These are phyloP conservation scores for Champsocephalus esox DNA, from an alignment of 2,797 vertebrate species.

Conservation along the genomic window DNA sequence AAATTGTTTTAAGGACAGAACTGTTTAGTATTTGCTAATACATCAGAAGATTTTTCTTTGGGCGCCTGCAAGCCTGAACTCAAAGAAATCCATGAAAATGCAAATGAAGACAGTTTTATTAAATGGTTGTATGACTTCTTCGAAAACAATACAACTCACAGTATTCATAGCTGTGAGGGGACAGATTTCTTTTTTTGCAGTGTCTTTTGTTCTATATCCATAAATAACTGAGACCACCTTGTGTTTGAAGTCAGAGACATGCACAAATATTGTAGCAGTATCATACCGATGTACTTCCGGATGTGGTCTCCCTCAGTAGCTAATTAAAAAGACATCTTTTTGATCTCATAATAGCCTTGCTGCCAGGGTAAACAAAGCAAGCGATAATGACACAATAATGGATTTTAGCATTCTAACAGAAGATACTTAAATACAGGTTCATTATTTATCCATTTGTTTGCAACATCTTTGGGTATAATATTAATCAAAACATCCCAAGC, in stretches of 20 bases:
- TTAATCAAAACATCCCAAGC: conserved; percentile 15
- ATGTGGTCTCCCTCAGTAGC: conserved; percentile 75
- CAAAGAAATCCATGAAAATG: conserved; percentile 6
- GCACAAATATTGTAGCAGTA: conserved; percentile 58
- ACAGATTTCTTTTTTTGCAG: conserved; percentile 53
- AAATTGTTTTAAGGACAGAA: conserved; percentile 21
- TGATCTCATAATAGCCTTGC: conserved; percentile 80
- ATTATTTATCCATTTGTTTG: conserved; percentile 55
- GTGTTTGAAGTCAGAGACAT: conserved; percentile 72
- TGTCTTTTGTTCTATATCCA: conserved; percentile 69
- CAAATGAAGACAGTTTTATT: conserved; percentile 40
- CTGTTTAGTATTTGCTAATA: conserved; percentile 6
- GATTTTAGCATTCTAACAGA: conserved; percentile 72
- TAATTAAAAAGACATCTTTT: conserved; percentile 81
- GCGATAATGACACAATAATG: conserved; percentile 78
- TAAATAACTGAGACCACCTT: conserved; percentile 72
- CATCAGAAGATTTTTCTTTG: conserved; percentile 18
- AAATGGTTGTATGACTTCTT: conserved; percentile 50
- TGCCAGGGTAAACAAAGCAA: conserved; percentile 77
- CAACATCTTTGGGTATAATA: conserved; percentile 29
- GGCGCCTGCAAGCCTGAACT: conserved; percentile 1
- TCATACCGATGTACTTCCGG: conserved; percentile 66
- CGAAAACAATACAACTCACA: conserved; percentile 50
- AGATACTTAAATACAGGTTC: conserved; percentile 50
- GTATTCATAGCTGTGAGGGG: conserved; percentile 50